Evolutionary conservation across 2,888 invertebrate genomes (phyloP).

Genomic region (Xylophagus ater): DNA sequence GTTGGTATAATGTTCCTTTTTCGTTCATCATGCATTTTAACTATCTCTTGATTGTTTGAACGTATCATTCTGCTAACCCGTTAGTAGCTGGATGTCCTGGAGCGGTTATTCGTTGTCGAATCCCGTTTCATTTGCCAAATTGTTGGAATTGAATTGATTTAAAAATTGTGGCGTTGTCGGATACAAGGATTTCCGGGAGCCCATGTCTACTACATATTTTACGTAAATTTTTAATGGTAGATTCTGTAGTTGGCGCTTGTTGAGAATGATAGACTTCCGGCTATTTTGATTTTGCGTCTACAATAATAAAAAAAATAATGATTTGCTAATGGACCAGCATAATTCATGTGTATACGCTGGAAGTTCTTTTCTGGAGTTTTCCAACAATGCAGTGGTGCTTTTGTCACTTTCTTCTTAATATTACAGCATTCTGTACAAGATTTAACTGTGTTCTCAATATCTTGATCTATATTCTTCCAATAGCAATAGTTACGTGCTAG

Average conservation of each 20-base stretch:
- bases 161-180: no score
- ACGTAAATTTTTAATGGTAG: no score
- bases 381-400: slow-evolving; percentile 16
- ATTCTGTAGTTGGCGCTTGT: no score
- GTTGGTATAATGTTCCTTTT: slow-evolving; percentile 9
- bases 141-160: no score
- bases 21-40: slow-evolving; percentile 13
- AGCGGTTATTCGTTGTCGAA: slow-evolving; percentile 7
- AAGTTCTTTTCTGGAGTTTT: slow-evolving; percentile 17
- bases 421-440: slow-evolving; percentile 12
- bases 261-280: slow-evolving; percentile 2
- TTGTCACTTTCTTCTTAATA: slow-evolving; percentile 12
- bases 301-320: slow-evolving; percentile 11
- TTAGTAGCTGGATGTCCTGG: slow-evolving; percentile 9
- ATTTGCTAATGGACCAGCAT: slow-evolving; percentile 8
- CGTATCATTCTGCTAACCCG: slow-evolving; percentile 8
- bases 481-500: slow-evolving; percentile 19
- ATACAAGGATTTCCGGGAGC: no score
- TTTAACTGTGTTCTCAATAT: slow-evolving; percentile 20
- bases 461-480: slow-evolving; percentile 20
- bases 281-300: slow-evolving; percentile 13
- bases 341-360: slow-evolving; percentile 20
- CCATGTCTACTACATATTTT: no score
- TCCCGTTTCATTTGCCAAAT: no score
- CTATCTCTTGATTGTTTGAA: slow-evolving; percentile 14